Evolutionary conservation across 2,797 vertebrate genomes (phyloP).

Genomic region (Ptychobarbus kaznakovi): DNA sequence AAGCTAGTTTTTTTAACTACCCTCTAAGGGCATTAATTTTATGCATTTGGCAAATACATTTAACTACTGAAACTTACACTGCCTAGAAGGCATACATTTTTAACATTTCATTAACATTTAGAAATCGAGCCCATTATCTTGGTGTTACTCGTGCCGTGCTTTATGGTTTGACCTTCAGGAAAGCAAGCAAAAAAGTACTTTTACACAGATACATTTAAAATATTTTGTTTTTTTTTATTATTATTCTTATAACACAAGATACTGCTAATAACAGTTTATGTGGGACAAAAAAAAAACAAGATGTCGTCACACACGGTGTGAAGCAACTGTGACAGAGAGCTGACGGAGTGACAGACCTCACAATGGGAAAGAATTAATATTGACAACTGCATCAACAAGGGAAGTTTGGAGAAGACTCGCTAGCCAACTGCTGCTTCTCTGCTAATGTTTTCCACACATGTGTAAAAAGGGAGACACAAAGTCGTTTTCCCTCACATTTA

Average conservation of each 20-base stretch:
- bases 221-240: no score
- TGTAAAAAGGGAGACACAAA: constrained; percentile 33
- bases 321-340: constrained; percentile 36
- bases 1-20: neutral
- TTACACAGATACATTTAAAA: neutral
- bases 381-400: constrained; percentile 63
- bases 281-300: neutral
- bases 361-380: constrained; percentile 55
- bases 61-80: neutral
- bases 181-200: neutral
- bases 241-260: neutral
- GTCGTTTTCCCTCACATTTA: constrained; percentile 6
- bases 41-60: neutral
- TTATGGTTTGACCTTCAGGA: neutral
- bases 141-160: neutral
- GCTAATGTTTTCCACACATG: constrained; percentile 42
- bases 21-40: neutral
- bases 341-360: constrained; percentile 63
- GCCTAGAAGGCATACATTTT: neutral
- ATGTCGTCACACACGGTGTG: constrained; percentile 17
- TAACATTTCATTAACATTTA: neutral
- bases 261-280: neutral
- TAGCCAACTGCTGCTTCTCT: constrained; percentile 51
- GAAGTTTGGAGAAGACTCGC: constrained; percentile 38
- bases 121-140: neutral